phyloP scores from a whole-genome alignment of 2,113 vertebrate genomes.

The Furnarius figulus region DNA sequence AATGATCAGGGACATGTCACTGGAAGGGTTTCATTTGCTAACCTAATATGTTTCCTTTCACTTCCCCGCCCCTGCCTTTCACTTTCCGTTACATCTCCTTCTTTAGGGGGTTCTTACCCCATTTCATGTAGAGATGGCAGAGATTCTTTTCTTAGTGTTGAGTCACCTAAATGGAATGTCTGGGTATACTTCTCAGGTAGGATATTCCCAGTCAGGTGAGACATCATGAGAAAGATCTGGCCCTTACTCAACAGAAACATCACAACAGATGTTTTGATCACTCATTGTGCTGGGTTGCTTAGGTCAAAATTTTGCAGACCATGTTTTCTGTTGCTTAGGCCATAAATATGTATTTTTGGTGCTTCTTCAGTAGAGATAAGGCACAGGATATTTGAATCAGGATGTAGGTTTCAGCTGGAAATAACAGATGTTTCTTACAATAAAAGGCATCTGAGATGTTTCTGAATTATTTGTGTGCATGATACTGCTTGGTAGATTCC shows the following conservation, averaged over 20 bases:
- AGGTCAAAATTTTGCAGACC: not conserved
- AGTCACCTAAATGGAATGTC: not conserved
- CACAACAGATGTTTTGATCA: not conserved
- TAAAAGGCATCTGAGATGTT: not conserved
- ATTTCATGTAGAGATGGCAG: not conserved
- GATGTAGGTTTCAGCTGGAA: not conserved
- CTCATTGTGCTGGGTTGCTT: not conserved
- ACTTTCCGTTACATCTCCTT: not conserved
- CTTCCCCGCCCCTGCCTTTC: not conserved
- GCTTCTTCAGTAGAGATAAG: not conserved
- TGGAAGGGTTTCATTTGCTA: not conserved
- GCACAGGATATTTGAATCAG: not conserved
- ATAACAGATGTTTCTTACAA: not conserved
- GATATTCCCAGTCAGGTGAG: not conserved
- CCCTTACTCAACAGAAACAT: not conserved
- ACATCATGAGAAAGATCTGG: not conserved
- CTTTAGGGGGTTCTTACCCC: not conserved
- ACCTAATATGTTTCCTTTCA: not conserved
- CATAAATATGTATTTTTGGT: not conserved
- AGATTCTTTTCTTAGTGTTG: not conserved
- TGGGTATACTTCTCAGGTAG: not conserved
- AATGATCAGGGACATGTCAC: fast-evolving
- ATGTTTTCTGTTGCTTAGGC: not conserved
- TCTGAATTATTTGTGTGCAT: not conserved
- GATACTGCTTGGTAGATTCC: not conserved